Evolutionary conservation across 2,797 vertebrate genomes (phyloP).

Genomic region (Anguilla marmorata): DNA sequence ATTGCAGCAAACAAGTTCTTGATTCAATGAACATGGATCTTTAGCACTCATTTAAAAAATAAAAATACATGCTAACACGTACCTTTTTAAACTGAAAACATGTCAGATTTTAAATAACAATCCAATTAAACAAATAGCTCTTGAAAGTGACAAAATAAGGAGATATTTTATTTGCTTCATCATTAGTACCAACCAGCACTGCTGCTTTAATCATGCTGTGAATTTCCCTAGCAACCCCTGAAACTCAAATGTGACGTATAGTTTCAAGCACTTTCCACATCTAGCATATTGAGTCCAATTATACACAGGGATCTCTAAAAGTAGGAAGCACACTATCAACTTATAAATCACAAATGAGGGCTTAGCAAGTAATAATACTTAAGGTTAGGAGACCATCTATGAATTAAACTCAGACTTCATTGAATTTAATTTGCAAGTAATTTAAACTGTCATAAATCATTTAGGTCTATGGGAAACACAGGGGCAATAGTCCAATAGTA

Average conservation of each 20-base stretch:
- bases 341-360: constrained; percentile 34
- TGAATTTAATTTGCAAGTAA: constrained; percentile 29
- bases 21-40: too few relatives aligned
- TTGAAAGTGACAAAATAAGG: not conserved
- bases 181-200: not conserved
- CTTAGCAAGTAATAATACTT: constrained; percentile 4
- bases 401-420: constrained; percentile 14
- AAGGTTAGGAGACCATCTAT: constrained; percentile 20
- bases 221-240: constrained; percentile 27
- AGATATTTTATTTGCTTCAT: constrained; percentile 13
- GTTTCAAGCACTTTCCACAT: constrained; percentile 15
- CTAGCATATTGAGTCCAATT: constrained; percentile 26
- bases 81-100: too few relatives aligned
- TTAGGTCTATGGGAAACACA: not conserved
- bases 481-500: constrained; percentile 8
- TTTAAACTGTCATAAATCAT: constrained; percentile 12
- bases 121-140: constrained; percentile 28
- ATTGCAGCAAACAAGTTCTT: too few relatives aligned
- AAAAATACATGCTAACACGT: too few relatives aligned
- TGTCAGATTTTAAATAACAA: not conserved
- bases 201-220: not conserved
- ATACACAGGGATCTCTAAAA: constrained; percentile 19
- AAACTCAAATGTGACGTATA: constrained; percentile 20
- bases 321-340: constrained; percentile 12
- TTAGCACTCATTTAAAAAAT: too few relatives aligned